Percentiles rank a stretch among this genome's conserved stretches.
These are phyloP conservation scores for Ophthalmolycus amberensis DNA, from an alignment of 2,113 vertebrate genomes.

Conservation along the genomic window DNA sequence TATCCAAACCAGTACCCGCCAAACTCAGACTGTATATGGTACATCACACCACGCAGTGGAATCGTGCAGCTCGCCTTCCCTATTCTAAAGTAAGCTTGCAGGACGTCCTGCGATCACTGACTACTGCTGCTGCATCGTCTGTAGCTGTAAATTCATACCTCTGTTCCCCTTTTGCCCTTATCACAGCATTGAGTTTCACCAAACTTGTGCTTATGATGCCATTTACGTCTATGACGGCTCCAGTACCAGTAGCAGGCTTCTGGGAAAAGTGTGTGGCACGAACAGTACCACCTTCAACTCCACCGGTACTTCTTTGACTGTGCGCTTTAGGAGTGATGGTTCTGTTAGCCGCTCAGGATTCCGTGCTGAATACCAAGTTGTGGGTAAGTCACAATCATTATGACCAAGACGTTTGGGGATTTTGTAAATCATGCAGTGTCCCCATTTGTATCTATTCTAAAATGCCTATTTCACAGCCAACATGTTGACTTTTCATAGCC, in stretches of 20 bases:
- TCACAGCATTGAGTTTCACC: constrained; percentile 33
- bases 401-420: not conserved
- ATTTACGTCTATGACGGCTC: constrained; percentile 77
- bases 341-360: not conserved
- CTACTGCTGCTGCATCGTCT: not conserved
- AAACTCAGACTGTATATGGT: constrained; percentile 36
- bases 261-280: constrained; percentile 72
- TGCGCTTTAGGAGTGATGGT: constrained; percentile 22
- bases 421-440: not conserved
- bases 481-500: too few relatives aligned
- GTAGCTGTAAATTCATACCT: not conserved
- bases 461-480: not conserved
- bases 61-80: constrained; percentile 17
- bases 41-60: constrained; percentile 2
- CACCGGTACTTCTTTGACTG: constrained; percentile 38
- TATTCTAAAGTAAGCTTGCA: constrained; percentile 8
- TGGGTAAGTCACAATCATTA: constrained; percentile 27
- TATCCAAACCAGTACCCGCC: constrained; percentile 24
- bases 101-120: not conserved
- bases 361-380: not conserved
- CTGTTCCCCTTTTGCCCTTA: not conserved
- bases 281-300: constrained; percentile 23
- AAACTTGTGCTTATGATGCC: constrained; percentile 73
- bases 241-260: constrained; percentile 39
- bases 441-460: not conserved